phyloP scores from a whole-genome alignment of 1,140 invertebrate genomes.

The Drosophila parvula region DNA sequence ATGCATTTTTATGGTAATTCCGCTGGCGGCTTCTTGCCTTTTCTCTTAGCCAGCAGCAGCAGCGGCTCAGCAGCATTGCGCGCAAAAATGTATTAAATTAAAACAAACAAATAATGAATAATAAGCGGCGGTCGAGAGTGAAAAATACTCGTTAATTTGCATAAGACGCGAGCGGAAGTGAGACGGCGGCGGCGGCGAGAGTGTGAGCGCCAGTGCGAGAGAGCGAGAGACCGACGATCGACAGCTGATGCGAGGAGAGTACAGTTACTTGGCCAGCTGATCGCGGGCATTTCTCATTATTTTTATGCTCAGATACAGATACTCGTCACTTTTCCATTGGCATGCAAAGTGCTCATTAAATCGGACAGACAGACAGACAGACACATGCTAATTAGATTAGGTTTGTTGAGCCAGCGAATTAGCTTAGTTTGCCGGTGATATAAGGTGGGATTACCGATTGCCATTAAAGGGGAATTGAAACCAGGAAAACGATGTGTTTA shows the following conservation, averaged over 20 bases:
- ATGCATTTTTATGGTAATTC: constrained; percentile 80
- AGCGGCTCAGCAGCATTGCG: constrained; percentile 59
- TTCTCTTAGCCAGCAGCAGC: constrained; percentile 40
- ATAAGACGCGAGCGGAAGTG: constrained; percentile 48
- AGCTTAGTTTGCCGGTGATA: constrained; percentile 21
- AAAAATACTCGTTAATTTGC: constrained; percentile 58
- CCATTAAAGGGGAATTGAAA: constrained; percentile 1
- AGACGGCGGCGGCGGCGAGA: constrained; percentile 13
- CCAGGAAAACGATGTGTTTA: constrained; percentile 7
- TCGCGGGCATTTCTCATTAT: constrained; percentile 16
- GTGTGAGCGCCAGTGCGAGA: not conserved
- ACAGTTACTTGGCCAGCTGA: constrained; percentile 51
- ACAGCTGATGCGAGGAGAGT: constrained; percentile 34
- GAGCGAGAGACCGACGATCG: constrained; percentile 40
- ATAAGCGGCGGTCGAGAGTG: constrained; percentile 63
- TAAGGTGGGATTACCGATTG: constrained; percentile 3
- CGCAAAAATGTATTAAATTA: constrained; percentile 80
- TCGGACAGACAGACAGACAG: constrained; percentile 9
- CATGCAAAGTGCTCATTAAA: constrained; percentile 78
- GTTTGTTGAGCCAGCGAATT: constrained; percentile 53
- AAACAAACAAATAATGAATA: constrained; percentile 83
- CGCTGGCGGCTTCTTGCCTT: constrained; percentile 22
- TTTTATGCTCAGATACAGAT: constrained; percentile 68
- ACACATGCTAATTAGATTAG: constrained; percentile 66
- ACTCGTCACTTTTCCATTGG: constrained; percentile 67